Conservation (phyloP, 1,140 invertebrate genomes). For the Neodiprion pinetum region DNA sequence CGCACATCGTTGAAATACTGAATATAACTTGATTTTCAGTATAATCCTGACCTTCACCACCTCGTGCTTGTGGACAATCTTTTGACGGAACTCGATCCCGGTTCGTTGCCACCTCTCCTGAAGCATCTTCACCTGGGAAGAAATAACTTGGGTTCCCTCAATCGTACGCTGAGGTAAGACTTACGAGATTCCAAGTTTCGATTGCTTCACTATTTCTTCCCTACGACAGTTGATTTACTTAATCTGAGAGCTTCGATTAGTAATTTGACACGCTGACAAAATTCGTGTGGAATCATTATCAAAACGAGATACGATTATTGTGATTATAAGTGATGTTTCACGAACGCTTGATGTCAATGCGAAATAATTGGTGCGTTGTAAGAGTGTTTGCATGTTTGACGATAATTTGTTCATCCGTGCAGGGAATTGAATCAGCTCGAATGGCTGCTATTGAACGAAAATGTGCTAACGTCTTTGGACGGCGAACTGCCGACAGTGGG, state of each 20-base stretch:
- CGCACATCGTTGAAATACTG: no score
- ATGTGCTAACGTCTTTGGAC: conserved; percentile 75
- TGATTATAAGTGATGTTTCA: no score
- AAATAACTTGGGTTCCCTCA: conserved; percentile 75
- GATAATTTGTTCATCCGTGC: conserved; percentile 23
- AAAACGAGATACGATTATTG: no score
- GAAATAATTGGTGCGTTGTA: no score
- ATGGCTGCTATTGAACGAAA: conserved; percentile 80
- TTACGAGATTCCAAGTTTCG: no score
- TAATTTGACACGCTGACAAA: no score
- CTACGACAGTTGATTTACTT: no score
- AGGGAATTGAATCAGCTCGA: conserved; percentile 73
- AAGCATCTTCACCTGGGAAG: conserved; percentile 74
- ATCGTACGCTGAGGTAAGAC: conserved; percentile 71
- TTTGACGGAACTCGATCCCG: conserved; percentile 71
- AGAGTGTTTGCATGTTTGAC: no score
- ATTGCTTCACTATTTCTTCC: no score
- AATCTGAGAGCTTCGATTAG: no score
- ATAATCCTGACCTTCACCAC: conserved; percentile 71
- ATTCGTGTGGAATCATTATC: no score
- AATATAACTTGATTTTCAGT: conserved; percentile 58
- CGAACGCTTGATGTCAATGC: no score
- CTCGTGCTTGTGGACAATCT: conserved; percentile 75
- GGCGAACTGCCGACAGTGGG: conserved; percentile 73
- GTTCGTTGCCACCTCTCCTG: conserved; percentile 70